Base-by-base conservation (phyloP, 2,797 vertebrate species). In the Myripristis jacobus region DNA sequence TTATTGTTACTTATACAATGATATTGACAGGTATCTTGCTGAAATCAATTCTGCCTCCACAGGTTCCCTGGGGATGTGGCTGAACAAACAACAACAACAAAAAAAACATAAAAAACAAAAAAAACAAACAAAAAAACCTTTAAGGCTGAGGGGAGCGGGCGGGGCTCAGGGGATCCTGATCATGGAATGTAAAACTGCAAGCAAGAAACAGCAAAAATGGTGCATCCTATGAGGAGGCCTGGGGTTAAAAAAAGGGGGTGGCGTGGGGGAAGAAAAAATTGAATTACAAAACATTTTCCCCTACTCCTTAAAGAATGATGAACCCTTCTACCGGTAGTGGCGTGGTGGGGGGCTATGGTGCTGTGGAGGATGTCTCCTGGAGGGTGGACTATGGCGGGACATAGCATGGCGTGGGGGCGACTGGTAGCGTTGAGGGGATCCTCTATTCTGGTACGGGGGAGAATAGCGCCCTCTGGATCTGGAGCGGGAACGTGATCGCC, bases 401-500 rank as follows among this genome's bases (percentile, higher is more conserved):
- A 94, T 88, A 18, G 89, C 90, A 83, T 95, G 95, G 63, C 94
- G 95, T 66, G 95, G 95, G 44, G 96, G 94, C 4, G 96, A 96
- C 84, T 95, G 95, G 91, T 96, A 97, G 73, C 96, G 96, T 0
- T 88, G 81, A 4, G 93, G 93, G 11, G 96, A 97, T 36, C 95
- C 94, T 89, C 96, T 93, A 92, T 94, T 95, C 89, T 95, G 94
- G 91, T 95, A 96, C 2, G 95, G 96, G 18, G 97, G 96, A 29
- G 96, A 95, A 83, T 96, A 97, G 52, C 96, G 96, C 41, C 95
- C 95, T 77, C 95, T 93, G 80, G 96, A 97, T 73, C 96, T 94
- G 87, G 96, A 98, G 71, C 96, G 94, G 82, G 96, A 98, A 43
- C 96, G 94, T 0, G 96, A 96, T 34, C 95, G 95, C 64, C 92